A percentile compares a stretch with the other conserved stretches of the same genome.
These are phyloP conservation scores for Chloropsis cyanopogon DNA, from an alignment of 2,113 vertebrate species.

Conservation along the genomic window DNA sequence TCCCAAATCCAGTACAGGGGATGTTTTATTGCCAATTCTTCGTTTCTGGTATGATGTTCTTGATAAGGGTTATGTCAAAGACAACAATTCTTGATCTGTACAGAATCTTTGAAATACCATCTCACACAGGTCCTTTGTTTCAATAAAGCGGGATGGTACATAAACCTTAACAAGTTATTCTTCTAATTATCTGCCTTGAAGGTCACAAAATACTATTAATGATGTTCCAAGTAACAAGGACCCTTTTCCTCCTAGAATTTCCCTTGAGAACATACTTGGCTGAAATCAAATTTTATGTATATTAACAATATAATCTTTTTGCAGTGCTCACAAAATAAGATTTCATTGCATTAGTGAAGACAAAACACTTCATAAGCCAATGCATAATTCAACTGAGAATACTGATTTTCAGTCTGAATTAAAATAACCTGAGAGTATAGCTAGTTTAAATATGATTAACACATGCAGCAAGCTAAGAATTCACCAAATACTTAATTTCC, in stretches of 20 bases:
- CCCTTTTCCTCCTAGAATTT: conserved; percentile 1
- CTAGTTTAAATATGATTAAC: not conserved
- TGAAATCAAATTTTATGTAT: not conserved
- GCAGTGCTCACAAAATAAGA: not conserved
- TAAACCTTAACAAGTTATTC: conserved; percentile 3
- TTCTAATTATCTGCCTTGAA: not conserved
- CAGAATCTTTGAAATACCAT: not conserved
- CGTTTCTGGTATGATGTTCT: conserved; percentile 22
- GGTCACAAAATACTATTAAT: conserved; percentile 23
- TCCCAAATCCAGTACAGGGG: conserved; percentile 29
- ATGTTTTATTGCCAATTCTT: conserved; percentile 49
- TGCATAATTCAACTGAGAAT: conserved; percentile 9
- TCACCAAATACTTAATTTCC: not conserved
- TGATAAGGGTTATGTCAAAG: conserved; percentile 38
- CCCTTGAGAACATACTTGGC: not conserved
- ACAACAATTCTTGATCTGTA: conserved; percentile 10
- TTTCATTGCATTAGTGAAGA: conserved; percentile 7
- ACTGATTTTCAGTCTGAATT: conserved; percentile 21
- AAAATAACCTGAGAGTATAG: not conserved
- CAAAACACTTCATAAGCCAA: conserved; percentile 25
- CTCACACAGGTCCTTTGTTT: conserved; percentile 23
- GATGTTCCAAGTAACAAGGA: conserved; percentile 15
- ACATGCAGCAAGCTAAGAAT: not conserved
- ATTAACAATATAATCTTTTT: not conserved
- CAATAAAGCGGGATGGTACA: not conserved